Evolutionary conservation across 2,888 invertebrate species (phyloP).

Genomic region (Globia sparganii): DNA sequence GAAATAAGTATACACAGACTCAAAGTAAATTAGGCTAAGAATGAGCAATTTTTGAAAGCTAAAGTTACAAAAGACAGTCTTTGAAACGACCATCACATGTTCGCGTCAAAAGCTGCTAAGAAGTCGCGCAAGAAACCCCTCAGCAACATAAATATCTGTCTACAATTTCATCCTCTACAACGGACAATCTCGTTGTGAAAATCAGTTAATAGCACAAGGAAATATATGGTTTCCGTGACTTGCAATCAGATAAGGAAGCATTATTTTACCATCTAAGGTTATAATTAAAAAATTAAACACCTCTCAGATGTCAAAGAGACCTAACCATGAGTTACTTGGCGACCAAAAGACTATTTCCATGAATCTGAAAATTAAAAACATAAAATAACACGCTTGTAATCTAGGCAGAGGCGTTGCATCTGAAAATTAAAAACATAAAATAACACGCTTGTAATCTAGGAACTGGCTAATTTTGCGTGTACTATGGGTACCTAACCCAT

Average conservation of each 20-base stretch:
- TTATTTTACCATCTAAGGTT: constrained; percentile 3
- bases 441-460: background rate
- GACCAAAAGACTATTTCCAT: background rate
- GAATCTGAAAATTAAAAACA: background rate
- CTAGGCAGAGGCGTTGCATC: background rate
- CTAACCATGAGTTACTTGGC: background rate
- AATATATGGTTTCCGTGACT: constrained; percentile 52
- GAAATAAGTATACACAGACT: no score
- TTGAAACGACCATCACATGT: background rate
- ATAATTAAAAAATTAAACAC: constrained; percentile 28
- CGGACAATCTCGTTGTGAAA: constrained; percentile 47
- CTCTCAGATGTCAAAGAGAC: background rate
- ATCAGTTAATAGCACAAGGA: constrained; percentile 49
- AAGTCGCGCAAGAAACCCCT: background rate
- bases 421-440: background rate
- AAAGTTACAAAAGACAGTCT: background rate
- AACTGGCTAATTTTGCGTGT: no score
- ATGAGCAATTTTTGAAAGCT: background rate
- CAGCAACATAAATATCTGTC: background rate
- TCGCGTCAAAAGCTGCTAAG: background rate
- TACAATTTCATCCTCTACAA: constrained; percentile 39
- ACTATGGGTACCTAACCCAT: no score
- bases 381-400: background rate
- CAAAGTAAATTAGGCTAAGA: background rate
- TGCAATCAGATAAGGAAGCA: constrained; percentile 42